Base-by-base conservation (phyloP, 2,113 vertebrate genomes). In the Nycticryphes semicollaris region DNA sequence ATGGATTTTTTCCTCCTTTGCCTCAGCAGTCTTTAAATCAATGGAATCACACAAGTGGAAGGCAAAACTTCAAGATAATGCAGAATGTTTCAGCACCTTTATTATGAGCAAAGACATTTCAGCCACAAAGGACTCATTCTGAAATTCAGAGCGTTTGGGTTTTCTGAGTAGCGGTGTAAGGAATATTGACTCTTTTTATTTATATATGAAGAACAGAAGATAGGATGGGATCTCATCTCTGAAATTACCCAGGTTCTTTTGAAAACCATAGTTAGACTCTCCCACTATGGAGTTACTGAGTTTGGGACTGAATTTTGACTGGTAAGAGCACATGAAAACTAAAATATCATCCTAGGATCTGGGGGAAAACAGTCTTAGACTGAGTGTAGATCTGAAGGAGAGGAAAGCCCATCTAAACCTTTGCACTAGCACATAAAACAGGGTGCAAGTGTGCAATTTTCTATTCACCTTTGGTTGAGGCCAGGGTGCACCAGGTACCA, bases 241-340 rank as follows among this genome's bases (percentile, higher is more conserved):
- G 73, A 66, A 93, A 79, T 86, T 41, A 80, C 12, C 25, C 31
- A 75, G 13, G 15, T 78, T 72, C 41, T 73, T 54, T 60, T 60
- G 27, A 75, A 91, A 87, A 47, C 59, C 3, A 0, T 22, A 3
- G n/a, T 74, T 60, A 54, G 43, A 7, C 7, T 64, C 22, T 84
- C 5, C 19, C 37, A 54, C 0, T 10, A 16, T 3, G 3, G 12
- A 48, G 6, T n/a, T 91, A 12, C n/a, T 85, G 15, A 21, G 8
- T 6, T 6, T 27, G 25, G 28, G 47, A 41, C 20, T 66, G 78
- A 77, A 87, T 41, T 87, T 90, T 85, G 27, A 30, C 59, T 50
- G 10, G 10, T 47, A 69, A 60, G 30, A 93, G 33, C 17, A 68
- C 2, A 51, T 43, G 18, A 81, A 56, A 27, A 23, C 47, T 67